Conservation (phyloP, 2,797 vertebrate species). For the Columba guinea region DNA sequence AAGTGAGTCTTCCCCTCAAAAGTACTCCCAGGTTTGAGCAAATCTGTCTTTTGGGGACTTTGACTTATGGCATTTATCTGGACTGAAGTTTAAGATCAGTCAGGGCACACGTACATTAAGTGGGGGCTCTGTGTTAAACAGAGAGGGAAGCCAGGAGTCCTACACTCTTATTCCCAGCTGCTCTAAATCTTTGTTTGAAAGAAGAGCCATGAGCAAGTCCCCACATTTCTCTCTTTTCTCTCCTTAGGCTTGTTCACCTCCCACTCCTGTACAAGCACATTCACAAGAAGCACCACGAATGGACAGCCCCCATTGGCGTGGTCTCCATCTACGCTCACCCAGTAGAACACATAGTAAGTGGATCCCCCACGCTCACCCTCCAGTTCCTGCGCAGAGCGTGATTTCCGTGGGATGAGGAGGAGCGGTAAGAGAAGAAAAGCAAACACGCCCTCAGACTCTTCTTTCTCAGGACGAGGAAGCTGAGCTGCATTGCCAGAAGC, state of each 20-base stretch:
- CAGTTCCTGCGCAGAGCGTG: not conserved
- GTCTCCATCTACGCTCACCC: slow-evolving; percentile 89
- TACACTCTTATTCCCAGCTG: not conserved
- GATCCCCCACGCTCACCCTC: not conserved
- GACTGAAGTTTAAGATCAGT: not conserved
- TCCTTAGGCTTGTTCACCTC: slow-evolving; percentile 85
- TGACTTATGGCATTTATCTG: not conserved
- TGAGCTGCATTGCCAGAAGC: not conserved
- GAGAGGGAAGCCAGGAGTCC: not conserved
- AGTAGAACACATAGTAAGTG: slow-evolving; percentile 88
- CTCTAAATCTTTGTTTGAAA: not conserved
- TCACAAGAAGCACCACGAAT: slow-evolving; percentile 95
- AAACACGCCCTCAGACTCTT: not conserved
- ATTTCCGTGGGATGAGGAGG: not conserved
- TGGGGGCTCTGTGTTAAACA: not conserved
- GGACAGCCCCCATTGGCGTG: slow-evolving; percentile 91
- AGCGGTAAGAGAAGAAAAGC: not conserved
- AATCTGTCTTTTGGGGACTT: not conserved
- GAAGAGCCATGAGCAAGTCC: not conserved
- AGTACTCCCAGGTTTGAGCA: not conserved
- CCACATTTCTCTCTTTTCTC: not conserved
- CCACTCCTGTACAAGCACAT: slow-evolving; percentile 87
- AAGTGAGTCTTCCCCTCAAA: not conserved
- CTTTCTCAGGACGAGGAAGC: not conserved
- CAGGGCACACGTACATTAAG: not conserved